Evolutionary conservation across 2,797 vertebrate genomes (phyloP), one percentile per base, ranked within the genome.

Genomic region (Sylvilagus floridanus): DNA sequence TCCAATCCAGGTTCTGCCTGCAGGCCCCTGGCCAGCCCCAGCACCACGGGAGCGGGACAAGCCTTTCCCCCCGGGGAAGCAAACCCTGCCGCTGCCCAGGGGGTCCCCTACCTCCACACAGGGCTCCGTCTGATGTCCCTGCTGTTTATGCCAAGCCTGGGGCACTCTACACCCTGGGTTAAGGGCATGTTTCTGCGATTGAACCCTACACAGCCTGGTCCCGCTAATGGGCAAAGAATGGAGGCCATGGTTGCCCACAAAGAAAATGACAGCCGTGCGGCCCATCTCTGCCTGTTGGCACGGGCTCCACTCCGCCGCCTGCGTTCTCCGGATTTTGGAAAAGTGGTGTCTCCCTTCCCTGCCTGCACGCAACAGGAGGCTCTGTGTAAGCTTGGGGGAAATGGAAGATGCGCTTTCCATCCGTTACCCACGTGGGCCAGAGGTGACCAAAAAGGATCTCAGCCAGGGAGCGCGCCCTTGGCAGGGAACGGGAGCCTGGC

Each of bases 261-360:
- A 54, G 84, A 54, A 12, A 52, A n/a, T 0, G 0, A 11, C 65
- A 75, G 88, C 22, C 1, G 0, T 28, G n/a, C 3, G 37, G 63
- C 24, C 73, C 17, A 14, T 7, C 24, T 50, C 87, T 5, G 5
- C 0, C 2, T 79, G 54, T 42, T 37, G 11, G 24, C 14, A 42
- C 0, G 14, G 52, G 42, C 62, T 35, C 47, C 13, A 30, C 22
- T n/a, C 37, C 54, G 66, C 60, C 26, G 26, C 21, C 54, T 57
- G 12, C 14, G 76, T 37, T 83, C 35, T n/a, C 42, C 30, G 60
- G 47, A 14, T n/a, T 30, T 26, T 12, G 19, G 30, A 79, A 54
- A 32, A 32, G 60, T 7, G 7, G 17, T 24, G 8, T n/a, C 76
- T 13, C 52, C 60, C 72, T 22, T 47, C 14, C 28, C 32, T 47